Conservation (phyloP, 2,113 vertebrate genomes). For the Tauraco erythrolophus region DNA sequence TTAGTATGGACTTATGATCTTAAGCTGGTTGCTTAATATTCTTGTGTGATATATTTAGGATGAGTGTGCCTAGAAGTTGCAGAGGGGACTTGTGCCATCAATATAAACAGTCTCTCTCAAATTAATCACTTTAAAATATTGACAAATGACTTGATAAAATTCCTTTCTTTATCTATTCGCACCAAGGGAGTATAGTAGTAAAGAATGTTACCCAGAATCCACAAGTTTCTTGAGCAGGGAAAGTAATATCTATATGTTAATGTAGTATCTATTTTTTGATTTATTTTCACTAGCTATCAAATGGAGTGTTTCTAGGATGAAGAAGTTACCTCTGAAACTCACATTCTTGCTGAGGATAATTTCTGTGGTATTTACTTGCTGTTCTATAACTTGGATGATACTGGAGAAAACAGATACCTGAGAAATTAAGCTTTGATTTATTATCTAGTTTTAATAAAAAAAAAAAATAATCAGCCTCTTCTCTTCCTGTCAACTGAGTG, state of each 20-base stretch:
- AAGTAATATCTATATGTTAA: neutral
- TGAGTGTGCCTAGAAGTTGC: neutral
- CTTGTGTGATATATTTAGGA: neutral
- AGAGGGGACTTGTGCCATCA: neutral
- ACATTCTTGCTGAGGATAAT: neutral
- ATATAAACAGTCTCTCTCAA: neutral
- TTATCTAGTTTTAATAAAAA: neutral
- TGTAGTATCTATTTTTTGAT: neutral
- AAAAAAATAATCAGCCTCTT: neutral
- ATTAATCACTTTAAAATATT: neutral
- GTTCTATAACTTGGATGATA: neutral
- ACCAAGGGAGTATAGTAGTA: neutral
- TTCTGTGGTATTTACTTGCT: neutral
- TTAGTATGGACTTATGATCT: neutral
- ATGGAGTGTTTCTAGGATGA: neutral
- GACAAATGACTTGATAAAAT: no score
- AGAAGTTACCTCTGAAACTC: neutral
- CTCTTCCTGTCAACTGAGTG: neutral
- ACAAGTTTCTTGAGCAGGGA: neutral
- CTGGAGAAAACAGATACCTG: neutral
- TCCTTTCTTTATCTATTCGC: no score
- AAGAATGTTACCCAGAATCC: neutral
- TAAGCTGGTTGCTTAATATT: neutral
- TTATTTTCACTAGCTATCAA: neutral
- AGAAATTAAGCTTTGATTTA: neutral